Percentiles rank a stretch among this genome's conserved stretches.
Evolutionary conservation across 2,113 vertebrate species (phyloP).

Genomic region (Falcunculus frontatus): DNA sequence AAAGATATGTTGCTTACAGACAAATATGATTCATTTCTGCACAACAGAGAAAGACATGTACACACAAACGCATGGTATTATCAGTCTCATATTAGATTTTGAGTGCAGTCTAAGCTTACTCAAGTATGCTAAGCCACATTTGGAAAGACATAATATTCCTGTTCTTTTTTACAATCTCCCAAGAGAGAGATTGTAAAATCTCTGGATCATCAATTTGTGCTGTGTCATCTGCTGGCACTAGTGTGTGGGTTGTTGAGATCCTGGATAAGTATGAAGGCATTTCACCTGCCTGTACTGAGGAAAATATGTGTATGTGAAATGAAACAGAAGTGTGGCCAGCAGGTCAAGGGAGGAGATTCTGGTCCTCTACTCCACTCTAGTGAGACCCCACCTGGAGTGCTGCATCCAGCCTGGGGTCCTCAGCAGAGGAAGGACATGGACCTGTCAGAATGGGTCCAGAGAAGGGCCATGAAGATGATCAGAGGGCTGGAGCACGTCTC

Average conservation of each 20-base stretch:
- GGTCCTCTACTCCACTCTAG: not conserved
- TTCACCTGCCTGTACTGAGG: not conserved
- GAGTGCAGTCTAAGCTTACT: not conserved
- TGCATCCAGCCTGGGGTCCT: not conserved
- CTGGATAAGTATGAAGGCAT: not conserved
- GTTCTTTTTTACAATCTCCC: not conserved
- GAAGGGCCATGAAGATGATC: not conserved
- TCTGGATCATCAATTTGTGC: not conserved
- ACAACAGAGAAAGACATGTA: not conserved
- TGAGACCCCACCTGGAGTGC: not conserved
- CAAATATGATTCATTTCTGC: not conserved
- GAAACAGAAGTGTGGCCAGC: not conserved
- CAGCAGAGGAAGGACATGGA: not conserved
- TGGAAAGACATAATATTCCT: not conserved
- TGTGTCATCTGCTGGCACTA: not conserved
- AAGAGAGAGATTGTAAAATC: not conserved
- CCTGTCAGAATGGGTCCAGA: not conserved
- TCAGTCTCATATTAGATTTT: not conserved
- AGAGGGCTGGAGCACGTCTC: not conserved
- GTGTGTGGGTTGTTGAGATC: not conserved
- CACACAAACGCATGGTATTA: not conserved
- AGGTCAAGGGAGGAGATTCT: not conserved
- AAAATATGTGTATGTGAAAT: not conserved
- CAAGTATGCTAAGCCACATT: not conserved
- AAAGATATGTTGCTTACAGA: not conserved